These are phyloP conservation scores for Brachypodius melanocephalos DNA, from an alignment of 2,113 vertebrate genomes.

Conservation along the genomic window DNA sequence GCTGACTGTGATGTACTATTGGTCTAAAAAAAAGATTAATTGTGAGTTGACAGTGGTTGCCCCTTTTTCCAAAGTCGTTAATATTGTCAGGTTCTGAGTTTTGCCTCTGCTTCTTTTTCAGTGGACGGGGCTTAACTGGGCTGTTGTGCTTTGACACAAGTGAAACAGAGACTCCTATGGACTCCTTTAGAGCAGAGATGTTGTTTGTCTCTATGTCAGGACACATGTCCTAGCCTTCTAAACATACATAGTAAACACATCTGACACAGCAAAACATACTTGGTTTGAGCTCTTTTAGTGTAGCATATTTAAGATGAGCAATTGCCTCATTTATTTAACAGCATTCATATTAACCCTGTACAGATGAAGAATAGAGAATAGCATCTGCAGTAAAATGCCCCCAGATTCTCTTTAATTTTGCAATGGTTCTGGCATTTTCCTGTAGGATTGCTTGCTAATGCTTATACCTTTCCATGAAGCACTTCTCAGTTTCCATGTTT, in stretches of 20 bases:
- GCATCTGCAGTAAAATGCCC: not conserved
- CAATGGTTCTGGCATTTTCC: not conserved
- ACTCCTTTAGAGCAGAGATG: not conserved
- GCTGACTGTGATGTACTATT: not conserved
- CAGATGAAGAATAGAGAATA: not conserved
- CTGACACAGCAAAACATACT: not conserved
- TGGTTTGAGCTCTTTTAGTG: not conserved
- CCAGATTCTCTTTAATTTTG: not conserved
- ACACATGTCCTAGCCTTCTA: not conserved
- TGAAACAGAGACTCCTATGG: not conserved
- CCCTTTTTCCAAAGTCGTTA: not conserved
- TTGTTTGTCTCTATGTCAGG: not conserved
- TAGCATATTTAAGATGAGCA: not conserved
- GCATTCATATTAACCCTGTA: not conserved
- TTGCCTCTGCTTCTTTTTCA: not conserved
- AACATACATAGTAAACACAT: not conserved
- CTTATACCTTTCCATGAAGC: not conserved
- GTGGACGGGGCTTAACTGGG: not conserved
- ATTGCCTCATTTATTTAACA: not conserved
- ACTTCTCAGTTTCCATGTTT: not conserved
- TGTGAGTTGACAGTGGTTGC: not conserved
- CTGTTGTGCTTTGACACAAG: not conserved
- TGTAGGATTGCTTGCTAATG: not conserved
- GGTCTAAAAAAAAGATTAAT: not conserved
- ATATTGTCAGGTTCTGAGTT: not conserved